Conservation (phyloP, 1,140 invertebrate genomes). For the Cotesia typhae region DNA sequence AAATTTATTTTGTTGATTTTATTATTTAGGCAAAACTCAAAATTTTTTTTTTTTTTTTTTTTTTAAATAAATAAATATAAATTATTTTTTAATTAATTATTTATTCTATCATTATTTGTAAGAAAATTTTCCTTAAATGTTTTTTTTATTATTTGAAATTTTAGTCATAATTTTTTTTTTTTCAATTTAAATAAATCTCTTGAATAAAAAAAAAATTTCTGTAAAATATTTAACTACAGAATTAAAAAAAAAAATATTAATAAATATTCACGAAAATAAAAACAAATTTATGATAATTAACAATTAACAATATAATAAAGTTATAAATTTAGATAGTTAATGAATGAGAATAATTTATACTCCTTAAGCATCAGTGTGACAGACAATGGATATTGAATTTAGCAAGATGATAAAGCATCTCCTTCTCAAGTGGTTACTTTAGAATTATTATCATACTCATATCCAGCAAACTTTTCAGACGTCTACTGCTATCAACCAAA, state of each 20-base stretch:
- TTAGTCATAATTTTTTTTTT: too few species aligned
- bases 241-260: not conserved
- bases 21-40: too few species aligned
- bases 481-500: constrained; percentile 6
- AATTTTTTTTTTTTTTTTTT: too few species aligned
- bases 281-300: not conserved
- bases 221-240: not conserved
- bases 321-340: constrained; percentile 2
- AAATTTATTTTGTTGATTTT: too few species aligned
- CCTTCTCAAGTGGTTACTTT: not conserved
- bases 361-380: not conserved
- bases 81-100: too few species aligned
- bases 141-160: too few species aligned
- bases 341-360: not conserved
- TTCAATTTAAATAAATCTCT: too few species aligned
- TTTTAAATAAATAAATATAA: too few species aligned
- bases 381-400: constrained; percentile 15
- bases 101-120: too few species aligned
- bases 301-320: not conserved
- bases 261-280: not conserved
- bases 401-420: constrained; percentile 5
- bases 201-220: too few species aligned
- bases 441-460: constrained; percentile 8
- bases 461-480: constrained; percentile 23
- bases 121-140: too few species aligned